Evolutionary conservation across 2,888 invertebrate genomes (phyloP).

Genomic region (Nephrotoma flavescens): DNA sequence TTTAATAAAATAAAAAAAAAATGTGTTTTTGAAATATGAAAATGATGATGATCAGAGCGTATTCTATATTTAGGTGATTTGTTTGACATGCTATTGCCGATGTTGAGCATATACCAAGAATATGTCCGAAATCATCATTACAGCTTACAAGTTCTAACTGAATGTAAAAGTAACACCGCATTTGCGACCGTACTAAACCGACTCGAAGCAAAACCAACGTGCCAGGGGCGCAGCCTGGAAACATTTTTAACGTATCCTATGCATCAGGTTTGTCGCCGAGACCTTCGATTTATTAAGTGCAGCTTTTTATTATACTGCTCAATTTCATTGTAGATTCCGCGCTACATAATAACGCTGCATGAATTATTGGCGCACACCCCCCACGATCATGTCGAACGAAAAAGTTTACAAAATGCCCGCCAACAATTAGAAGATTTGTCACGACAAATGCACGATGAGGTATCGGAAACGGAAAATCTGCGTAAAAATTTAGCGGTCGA

Average conservation of each 20-base stretch:
- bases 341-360: conserved; percentile 83
- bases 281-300: background rate
- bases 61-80: conserved; percentile 53
- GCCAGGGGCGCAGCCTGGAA: conserved; percentile 73
- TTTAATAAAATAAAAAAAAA: background rate
- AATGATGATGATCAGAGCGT: background rate
- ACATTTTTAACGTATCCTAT: conserved; percentile 86
- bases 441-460: conserved; percentile 35
- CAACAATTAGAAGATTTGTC: conserved; percentile 76
- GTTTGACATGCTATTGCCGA: conserved; percentile 87
- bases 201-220: conserved; percentile 71
- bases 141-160: conserved; percentile 79
- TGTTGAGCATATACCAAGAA: conserved; percentile 90
- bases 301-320: background rate
- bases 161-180: conserved; percentile 72
- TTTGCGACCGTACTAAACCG: conserved; percentile 66
- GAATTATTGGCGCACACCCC: conserved; percentile 84
- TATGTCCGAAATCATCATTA: conserved; percentile 90
- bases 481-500: conserved; percentile 83
- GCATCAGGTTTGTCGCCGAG: conserved; percentile 57
- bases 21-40: background rate
- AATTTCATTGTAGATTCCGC: conserved; percentile 52
- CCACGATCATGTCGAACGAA: conserved; percentile 83
- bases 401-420: conserved; percentile 74
- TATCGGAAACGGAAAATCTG: conserved; percentile 83